These are phyloP conservation scores for Tachycineta bicolor DNA, from an alignment of 2,113 vertebrate species.

Conservation along the genomic window DNA sequence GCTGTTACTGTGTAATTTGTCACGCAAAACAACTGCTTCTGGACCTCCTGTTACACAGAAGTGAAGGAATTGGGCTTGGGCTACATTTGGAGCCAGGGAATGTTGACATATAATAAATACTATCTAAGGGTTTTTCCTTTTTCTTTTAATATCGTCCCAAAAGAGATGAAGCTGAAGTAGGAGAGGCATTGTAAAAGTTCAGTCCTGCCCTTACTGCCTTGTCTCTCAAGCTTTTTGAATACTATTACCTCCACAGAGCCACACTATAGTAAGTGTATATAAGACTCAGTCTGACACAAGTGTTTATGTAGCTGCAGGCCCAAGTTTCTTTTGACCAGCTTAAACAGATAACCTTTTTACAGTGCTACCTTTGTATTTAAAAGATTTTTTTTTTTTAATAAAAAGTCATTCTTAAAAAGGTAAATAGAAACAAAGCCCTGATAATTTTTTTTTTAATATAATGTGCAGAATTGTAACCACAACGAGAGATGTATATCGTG, in stretches of 20 bases:
- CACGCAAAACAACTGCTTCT: conserved; percentile 49
- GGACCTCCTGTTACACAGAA: background rate
- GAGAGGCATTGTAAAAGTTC: background rate
- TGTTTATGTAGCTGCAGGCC: background rate
- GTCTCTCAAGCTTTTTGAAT: background rate
- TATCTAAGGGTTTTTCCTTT: background rate
- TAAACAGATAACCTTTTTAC: background rate
- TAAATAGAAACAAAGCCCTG: background rate
- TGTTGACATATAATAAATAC: background rate
- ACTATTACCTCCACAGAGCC: background rate
- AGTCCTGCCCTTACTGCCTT: background rate
- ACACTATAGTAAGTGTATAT: no score
- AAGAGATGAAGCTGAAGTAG: background rate
- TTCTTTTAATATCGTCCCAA: background rate
- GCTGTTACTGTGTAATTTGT: conserved; percentile 46
- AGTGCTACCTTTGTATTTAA: background rate
- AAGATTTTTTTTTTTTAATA: background rate
- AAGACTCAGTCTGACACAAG: background rate
- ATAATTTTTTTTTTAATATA: fast-evolving
- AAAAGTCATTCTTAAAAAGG: background rate
- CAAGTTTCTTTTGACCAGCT: background rate
- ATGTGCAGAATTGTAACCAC: background rate
- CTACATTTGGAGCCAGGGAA: background rate
- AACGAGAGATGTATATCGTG: fast-evolving
- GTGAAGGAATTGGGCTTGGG: background rate